Base-by-base conservation (phyloP, 2,888 invertebrate genomes). In the Parascotia fuliginaria region DNA sequence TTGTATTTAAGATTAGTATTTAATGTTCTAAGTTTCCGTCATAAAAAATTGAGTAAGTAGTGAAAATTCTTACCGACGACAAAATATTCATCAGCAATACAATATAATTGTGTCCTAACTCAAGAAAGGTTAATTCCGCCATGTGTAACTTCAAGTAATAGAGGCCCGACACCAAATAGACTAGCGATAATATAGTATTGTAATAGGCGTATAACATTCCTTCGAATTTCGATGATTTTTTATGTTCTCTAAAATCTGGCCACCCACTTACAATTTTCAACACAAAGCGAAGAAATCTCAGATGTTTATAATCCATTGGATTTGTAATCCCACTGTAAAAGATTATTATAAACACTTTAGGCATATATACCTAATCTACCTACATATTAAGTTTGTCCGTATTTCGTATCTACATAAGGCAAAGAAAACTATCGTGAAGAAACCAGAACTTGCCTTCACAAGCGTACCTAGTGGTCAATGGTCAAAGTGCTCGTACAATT, bases 191-290 rank as follows among this genome's bases (percentile, higher is more conserved):
- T n/a, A 27, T 37, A 5, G 60, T 62, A 15, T 65, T 65, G 32
- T 61, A 73, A 13, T 61, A 64, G 7, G 54, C 62, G 28, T 54
- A 47, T 5, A 43, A 47, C 27, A 42, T 39, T n/a, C 57, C 66
- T 37, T 65, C 67, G 1, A 57, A 42, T 4, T 42, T 43, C 0
- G 60, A 16, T 0, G 37, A 41, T 31, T 59, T 57, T 34, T 72
- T 70, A 1, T 60, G 65, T 2, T 72, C 54, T 1, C 60, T 60
- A 11, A 55, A 51, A 0, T 65, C 65, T 9, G 74, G 73, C 74
- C 74, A 74, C 0, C 61, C 62, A 12, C 66, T 65, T 15, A 74
- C 55, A n/a, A 65, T 47, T 0, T 62, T 57, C 12, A 74, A 42
- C n/a, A 59, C 22, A 0, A 55, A 32, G 7, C 66, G 55, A 1